phyloP scores from a whole-genome alignment of 2,113 vertebrate genomes.

The Dasyprocta punctata region DNA sequence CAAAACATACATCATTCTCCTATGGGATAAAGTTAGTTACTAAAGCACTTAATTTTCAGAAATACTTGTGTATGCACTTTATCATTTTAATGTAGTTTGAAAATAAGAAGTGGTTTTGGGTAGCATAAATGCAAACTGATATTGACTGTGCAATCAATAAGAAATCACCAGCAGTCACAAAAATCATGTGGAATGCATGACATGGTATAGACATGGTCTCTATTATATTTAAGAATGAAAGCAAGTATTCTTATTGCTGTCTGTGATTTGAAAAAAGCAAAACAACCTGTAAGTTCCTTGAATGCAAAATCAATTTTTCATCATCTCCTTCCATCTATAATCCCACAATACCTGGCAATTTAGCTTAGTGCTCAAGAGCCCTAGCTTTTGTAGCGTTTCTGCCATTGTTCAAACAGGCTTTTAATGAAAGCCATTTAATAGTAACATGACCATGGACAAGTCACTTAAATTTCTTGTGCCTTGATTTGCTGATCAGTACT shows the following conservation, averaged over 20 bases:
- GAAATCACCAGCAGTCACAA: constrained; percentile 41
- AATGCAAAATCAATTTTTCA: constrained; percentile 43
- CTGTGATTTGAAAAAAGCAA: constrained; percentile 15
- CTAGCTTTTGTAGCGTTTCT: background rate
- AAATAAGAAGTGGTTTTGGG: constrained; percentile 30
- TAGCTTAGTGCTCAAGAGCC: background rate
- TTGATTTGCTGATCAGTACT: background rate
- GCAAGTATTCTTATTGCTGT: background rate
- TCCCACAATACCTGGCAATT: background rate
- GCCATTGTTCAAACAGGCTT: background rate
- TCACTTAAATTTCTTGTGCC: background rate
- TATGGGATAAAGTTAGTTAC: constrained; percentile 48
- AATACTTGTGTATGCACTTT: background rate
- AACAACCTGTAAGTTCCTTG: background rate
- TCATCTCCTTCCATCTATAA: background rate
- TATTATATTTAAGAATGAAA: background rate
- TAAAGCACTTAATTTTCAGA: constrained; percentile 36
- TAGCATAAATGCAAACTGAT: constrained; percentile 41
- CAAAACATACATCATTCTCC: background rate
- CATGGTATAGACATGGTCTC: background rate
- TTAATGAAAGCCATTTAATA: background rate
- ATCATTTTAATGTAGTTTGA: constrained; percentile 56
- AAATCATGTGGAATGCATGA: constrained; percentile 22
- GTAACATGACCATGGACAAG: background rate
- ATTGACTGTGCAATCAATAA: constrained; percentile 50